Evolutionary conservation across 23 tunicate species (phyloP), one percentile per base, ranked within the genome.

Genomic region (Ciona savignyi): DNA sequence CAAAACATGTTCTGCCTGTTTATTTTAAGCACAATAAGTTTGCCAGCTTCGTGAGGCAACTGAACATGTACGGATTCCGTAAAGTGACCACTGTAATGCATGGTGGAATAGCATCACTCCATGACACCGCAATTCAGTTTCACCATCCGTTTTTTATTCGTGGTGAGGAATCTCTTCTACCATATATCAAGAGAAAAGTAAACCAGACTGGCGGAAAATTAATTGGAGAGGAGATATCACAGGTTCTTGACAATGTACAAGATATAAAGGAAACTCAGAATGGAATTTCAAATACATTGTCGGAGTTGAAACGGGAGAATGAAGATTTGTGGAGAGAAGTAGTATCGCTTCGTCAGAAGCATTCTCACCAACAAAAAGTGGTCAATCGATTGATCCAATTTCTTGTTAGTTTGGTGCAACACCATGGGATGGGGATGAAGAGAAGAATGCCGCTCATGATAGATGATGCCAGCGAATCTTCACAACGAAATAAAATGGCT

Each of bases 21-120:
- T 91, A 91, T 76, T 91, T 91, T 70, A 91, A 91, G 66, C 97
- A 91, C 80, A 91, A 91, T 71, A 91, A 91, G 61, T 91, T 91
- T 91, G 78, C 91, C 76, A 91, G 97, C 34, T 91, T 91, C 71
- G 97, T 91, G 0, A 56, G 97, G 27, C 97, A 91, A 69, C 75
- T 91, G 31, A 91, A 91, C 49, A 78, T 91, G 91, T 91, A 91
- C 66, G 97, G 97, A 2, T 91, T 91, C 70, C 83, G 97, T 4
- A 91, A 91, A 76, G 82, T 85, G 6, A 78, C 83, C 28, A 33
- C 86, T 24, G 4, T 79, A 22, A 72, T 48, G 6, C 84, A 84
- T 28, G 35, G 60, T 29, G 91, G 91, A 2, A 28, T 80, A 2
- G 27, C 32, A 35, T 31, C 61, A n/a, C 62, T 28, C 27, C 77